Conservation (phyloP, 2,888 invertebrate genomes). For the Epistrophe eligans region DNA sequence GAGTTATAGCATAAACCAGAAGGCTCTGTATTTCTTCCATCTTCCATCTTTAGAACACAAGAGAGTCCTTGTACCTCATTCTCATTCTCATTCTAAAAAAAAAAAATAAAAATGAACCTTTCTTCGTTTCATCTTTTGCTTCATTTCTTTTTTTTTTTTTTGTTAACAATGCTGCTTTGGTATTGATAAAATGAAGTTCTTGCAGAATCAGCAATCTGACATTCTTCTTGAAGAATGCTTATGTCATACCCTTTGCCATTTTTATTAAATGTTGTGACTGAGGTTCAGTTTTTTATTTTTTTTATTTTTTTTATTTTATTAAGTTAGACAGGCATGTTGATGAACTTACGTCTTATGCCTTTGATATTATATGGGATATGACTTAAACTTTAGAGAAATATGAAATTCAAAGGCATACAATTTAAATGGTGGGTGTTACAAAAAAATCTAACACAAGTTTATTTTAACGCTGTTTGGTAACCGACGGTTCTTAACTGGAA, state of each 20-base stretch:
- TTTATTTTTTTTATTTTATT: not conserved
- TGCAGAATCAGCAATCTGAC: constrained; percentile 50
- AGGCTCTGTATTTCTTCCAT: constrained; percentile 44
- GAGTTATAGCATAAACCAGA: constrained; percentile 54
- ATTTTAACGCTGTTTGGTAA: too few relatives aligned
- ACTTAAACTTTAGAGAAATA: not conserved
- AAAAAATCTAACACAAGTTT: not conserved
- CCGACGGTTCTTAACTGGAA: too few relatives aligned
- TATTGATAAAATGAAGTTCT: constrained; percentile 35
- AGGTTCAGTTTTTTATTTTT: constrained; percentile 14
- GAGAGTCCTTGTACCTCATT: constrained; percentile 19
- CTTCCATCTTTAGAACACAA: not conserved
- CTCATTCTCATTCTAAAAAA: not conserved
- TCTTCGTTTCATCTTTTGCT: constrained; percentile 15
- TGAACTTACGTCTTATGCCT: not conserved
- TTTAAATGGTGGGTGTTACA: too few relatives aligned
- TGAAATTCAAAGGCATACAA: not conserved
- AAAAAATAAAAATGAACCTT: constrained; percentile 18
- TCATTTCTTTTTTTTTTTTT: not conserved
- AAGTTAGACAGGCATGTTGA: constrained; percentile 12
- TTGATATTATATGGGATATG: not conserved
- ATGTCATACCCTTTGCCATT: constrained; percentile 34
- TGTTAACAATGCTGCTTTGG: constrained; percentile 33
- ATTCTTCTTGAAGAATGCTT: constrained; percentile 30
- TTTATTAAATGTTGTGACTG: constrained; percentile 55